Evolutionary conservation across 2,113 vertebrate genomes (phyloP).

Genomic region (Otis tarda): DNA sequence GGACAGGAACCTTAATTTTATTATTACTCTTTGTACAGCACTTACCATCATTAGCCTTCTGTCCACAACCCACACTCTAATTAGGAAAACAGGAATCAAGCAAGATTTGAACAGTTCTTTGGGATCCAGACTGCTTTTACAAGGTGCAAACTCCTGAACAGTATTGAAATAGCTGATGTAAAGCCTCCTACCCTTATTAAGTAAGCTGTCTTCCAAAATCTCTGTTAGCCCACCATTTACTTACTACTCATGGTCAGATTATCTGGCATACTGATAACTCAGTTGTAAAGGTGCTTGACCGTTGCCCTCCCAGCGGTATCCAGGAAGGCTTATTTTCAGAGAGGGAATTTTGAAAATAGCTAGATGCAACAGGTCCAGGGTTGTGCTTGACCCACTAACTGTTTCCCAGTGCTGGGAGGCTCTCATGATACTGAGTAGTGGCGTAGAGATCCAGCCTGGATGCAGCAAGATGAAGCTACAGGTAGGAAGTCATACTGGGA

Average conservation of each 20-base stretch:
- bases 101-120: background rate
- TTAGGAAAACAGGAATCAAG: background rate
- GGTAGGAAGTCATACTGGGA: background rate
- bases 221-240: background rate
- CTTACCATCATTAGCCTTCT: background rate
- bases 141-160: background rate
- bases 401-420: background rate
- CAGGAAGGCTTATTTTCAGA: background rate
- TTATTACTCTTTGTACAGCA: background rate
- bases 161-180: background rate
- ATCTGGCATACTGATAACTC: background rate
- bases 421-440: background rate
- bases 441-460: background rate
- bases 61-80: accelerated
- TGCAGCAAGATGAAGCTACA: background rate
- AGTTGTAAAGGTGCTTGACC: background rate
- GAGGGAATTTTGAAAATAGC: background rate
- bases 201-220: background rate
- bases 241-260: background rate
- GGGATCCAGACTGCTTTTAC: background rate
- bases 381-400: background rate
- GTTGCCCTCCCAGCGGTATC: background rate
- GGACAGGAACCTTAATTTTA: background rate
- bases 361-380: background rate
- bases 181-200: background rate